A percentile compares a stretch with the other conserved stretches of the same genome.
Evolutionary conservation across 2,113 vertebrate genomes (phyloP).

Genomic region (Pygathrix nemaeus): DNA sequence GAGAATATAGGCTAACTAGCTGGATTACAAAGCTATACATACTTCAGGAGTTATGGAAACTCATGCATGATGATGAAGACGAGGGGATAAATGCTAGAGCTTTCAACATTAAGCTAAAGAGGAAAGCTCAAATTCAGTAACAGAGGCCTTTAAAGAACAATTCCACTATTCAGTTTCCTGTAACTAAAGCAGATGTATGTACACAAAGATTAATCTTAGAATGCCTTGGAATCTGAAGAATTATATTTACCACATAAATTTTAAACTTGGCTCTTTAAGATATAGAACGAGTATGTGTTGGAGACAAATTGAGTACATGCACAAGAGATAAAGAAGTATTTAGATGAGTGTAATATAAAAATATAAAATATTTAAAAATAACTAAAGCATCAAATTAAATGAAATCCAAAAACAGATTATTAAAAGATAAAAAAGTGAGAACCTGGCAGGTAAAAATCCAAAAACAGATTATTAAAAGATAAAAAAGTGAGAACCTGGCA

Average conservation of each 20-base stretch:
- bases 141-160: not conserved
- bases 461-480: conserved; percentile 16
- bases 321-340: not conserved
- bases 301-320: not conserved
- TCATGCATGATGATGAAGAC: conserved; percentile 15
- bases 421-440: conserved; percentile 36
- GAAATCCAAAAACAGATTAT: conserved; percentile 1
- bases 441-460: not conserved
- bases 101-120: not conserved
- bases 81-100: not conserved
- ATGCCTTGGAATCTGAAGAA: not conserved
- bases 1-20: not conserved
- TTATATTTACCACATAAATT: not conserved
- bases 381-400: conserved; percentile 13
- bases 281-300: not conserved
- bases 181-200: not conserved
- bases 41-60: not conserved
- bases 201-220: not conserved
- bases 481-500: conserved; percentile 8
- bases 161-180: not conserved
- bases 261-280: not conserved
- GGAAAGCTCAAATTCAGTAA: not conserved
- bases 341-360: not conserved
- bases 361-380: not conserved
- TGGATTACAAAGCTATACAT: not conserved